Percentiles rank a stretch among this genome's conserved stretches.
Evolutionary conservation across 2,797 vertebrate genomes (phyloP).

Genomic region (Tapirus indicus): DNA sequence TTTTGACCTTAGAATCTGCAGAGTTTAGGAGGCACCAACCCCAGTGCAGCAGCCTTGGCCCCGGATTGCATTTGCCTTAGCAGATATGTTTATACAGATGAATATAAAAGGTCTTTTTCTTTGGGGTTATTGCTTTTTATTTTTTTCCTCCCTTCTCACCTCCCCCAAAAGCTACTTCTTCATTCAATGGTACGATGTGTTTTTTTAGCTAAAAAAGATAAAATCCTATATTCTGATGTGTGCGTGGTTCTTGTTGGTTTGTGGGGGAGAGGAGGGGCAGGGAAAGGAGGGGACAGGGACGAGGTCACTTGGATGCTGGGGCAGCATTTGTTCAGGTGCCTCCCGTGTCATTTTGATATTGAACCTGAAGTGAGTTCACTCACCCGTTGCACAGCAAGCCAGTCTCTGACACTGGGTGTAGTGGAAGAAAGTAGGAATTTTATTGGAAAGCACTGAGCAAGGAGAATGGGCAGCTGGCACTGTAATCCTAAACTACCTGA

Average conservation of each 20-base stretch:
- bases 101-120: conserved; percentile 69
- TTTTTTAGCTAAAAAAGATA: conserved; percentile 88
- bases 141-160: not conserved
- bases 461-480: too few species aligned
- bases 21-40: conserved; percentile 25
- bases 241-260: conserved; percentile 12
- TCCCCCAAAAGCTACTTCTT: conserved; percentile 74
- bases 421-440: too few species aligned
- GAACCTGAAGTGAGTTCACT: too few species aligned
- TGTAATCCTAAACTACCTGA: too few species aligned
- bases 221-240: conserved; percentile 88
- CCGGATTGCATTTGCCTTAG: conserved; percentile 75
- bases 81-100: conserved; percentile 79
- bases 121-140: conserved; percentile 63
- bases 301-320: not conserved
- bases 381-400: too few species aligned
- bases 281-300: not conserved
- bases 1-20: conserved; percentile 61
- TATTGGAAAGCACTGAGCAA: too few species aligned
- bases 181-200: conserved; percentile 81
- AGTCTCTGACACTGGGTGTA: too few species aligned
- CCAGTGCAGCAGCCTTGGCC: not conserved
- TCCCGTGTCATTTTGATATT: not conserved
- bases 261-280: not conserved
- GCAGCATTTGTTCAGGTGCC: not conserved